These are phyloP conservation scores for Montifringilla adamsi DNA, from an alignment of 2,113 vertebrate species.

Conservation along the genomic window DNA sequence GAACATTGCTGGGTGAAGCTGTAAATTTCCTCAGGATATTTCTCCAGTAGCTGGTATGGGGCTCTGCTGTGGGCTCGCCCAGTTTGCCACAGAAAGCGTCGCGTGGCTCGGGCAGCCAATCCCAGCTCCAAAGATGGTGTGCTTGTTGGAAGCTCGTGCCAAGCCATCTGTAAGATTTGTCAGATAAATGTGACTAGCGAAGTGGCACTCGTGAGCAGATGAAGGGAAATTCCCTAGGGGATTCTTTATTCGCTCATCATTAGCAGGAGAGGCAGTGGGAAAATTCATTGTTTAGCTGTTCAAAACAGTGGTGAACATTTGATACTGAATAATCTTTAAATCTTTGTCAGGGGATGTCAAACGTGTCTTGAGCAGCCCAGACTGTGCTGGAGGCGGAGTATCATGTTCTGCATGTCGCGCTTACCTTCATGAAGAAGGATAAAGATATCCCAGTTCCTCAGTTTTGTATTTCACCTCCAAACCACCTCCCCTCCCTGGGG, in stretches of 20 bases:
- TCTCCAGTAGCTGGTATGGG: background rate
- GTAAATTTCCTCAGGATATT: background rate
- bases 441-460: background rate
- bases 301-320: background rate
- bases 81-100: background rate
- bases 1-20: background rate
- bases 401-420: background rate
- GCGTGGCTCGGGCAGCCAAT: conserved; percentile 11
- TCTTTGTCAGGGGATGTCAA: background rate
- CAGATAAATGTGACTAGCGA: conserved; percentile 68
- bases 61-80: background rate
- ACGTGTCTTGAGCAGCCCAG: background rate
- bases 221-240: conserved; percentile 66
- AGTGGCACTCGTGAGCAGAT: conserved; percentile 67
- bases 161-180: conserved; percentile 69
- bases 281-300: conserved; percentile 50
- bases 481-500: background rate
- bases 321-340: background rate
- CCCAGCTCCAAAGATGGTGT: conserved; percentile 59
- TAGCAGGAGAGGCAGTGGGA: conserved; percentile 50
- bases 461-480: background rate
- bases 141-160: conserved; percentile 50
- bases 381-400: background rate
- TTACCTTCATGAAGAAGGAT: conserved; percentile 4
- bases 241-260: conserved; percentile 55